Percentiles rank a stretch among this genome's conserved stretches.
Evolutionary conservation across 2,797 vertebrate species (phyloP).

Genomic region (Hipposideros larvatus): DNA sequence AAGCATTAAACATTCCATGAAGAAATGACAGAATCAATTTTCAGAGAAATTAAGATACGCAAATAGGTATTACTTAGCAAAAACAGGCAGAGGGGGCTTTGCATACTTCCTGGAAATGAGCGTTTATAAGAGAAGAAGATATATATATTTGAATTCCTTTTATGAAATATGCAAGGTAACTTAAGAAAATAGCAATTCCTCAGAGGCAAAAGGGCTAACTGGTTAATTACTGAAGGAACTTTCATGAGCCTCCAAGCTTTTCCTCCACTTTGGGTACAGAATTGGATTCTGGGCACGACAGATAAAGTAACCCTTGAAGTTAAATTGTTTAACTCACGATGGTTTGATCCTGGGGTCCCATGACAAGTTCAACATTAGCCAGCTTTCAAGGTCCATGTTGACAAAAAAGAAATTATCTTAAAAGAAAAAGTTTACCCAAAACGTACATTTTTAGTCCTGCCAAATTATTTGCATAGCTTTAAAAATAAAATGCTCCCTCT

Average conservation of each 20-base stretch:
- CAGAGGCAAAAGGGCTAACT: background rate
- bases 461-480: background rate
- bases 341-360: background rate
- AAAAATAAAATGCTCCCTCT: background rate
- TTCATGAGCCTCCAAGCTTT: background rate
- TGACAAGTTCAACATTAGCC: background rate
- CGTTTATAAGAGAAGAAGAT: background rate
- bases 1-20: background rate
- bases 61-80: background rate
- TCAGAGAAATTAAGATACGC: background rate
- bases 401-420: background rate
- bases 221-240: background rate
- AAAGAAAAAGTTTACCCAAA: background rate
- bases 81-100: background rate
- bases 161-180: background rate
- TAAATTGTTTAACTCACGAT: too few relatives aligned
- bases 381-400: background rate
- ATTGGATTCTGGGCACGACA: background rate
- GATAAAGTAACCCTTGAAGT: background rate
- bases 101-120: background rate
- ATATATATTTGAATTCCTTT: background rate
- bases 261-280: background rate
- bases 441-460: background rate
- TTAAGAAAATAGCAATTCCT: background rate
- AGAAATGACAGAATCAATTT: constrained; percentile 9